Percentiles rank a stretch among this genome's conserved stretches.
These are phyloP conservation scores for Chrysolina haemoptera DNA, from an alignment of 2,888 invertebrate genomes.

Conservation along the genomic window DNA sequence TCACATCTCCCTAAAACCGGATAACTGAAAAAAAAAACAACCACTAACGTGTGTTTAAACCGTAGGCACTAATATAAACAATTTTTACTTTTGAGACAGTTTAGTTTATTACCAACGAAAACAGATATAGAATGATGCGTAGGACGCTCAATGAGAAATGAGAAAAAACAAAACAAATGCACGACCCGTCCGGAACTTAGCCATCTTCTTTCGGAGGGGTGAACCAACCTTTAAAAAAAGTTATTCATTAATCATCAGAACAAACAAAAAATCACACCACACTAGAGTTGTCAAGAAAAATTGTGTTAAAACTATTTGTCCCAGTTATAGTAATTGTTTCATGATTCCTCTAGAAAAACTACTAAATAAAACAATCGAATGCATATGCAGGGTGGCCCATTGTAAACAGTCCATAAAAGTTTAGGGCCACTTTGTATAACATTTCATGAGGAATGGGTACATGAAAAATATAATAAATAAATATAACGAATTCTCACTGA, in stretches of 20 bases:
- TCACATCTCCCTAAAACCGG: slow-evolving; percentile 37
- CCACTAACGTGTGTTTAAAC: slow-evolving; percentile 24
- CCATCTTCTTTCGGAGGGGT: slow-evolving; percentile 94
- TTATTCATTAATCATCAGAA: not conserved
- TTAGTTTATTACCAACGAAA: slow-evolving; percentile 35
- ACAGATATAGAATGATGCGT: slow-evolving; percentile 54
- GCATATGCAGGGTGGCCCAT: too few relatives aligned
- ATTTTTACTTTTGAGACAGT: slow-evolving; percentile 41
- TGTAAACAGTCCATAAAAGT: too few relatives aligned
- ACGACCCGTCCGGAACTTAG: slow-evolving; percentile 71
- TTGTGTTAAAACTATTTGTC: too few relatives aligned
- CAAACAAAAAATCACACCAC: not conserved
- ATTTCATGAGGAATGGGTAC: too few relatives aligned
- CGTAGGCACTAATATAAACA: slow-evolving; percentile 62
- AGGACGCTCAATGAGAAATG: slow-evolving; percentile 52
- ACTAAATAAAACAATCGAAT: too few relatives aligned
- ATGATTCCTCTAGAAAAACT: too few relatives aligned
- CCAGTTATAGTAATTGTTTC: too few relatives aligned
- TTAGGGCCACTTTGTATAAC: too few relatives aligned
- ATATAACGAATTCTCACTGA: too few relatives aligned
- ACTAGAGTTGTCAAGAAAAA: too few relatives aligned
- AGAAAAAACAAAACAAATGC: slow-evolving; percentile 36
- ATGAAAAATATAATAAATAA: too few relatives aligned
- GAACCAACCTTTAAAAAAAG: slow-evolving; percentile 83
- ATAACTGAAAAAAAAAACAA: slow-evolving; percentile 14